phyloP scores from a whole-genome alignment of 2,113 vertebrate genomes.

The Anhinga rufa region DNA sequence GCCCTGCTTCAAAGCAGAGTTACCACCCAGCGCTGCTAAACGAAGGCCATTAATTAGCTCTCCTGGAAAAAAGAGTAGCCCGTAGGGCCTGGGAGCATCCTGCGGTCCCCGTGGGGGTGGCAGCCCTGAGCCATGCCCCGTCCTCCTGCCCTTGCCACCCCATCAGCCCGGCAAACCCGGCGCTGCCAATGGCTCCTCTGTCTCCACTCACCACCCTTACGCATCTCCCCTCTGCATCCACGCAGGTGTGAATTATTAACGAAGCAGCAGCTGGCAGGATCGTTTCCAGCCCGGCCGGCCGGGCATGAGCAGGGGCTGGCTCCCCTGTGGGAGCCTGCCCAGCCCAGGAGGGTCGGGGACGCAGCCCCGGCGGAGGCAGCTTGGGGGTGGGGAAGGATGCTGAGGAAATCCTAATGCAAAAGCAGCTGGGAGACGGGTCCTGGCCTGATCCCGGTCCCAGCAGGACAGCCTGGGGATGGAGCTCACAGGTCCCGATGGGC shows the following conservation, averaged over 20 bases:
- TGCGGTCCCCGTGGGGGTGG: fast-evolving
- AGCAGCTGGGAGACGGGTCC: neutral
- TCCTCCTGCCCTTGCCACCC: neutral
- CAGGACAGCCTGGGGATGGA: neutral
- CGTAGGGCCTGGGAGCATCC: neutral
- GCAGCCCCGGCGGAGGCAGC: fast-evolving
- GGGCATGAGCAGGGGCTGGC: neutral
- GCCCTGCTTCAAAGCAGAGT: neutral
- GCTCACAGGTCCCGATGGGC: neutral
- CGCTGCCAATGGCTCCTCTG: neutral
- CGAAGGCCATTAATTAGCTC: neutral
- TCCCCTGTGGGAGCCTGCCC: fast-evolving
- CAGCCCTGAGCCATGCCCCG: fast-evolving
- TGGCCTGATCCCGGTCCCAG: neutral
- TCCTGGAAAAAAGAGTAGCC: neutral
- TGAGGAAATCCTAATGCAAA: neutral
- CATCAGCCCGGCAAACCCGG: fast-evolving
- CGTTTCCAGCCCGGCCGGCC: neutral
- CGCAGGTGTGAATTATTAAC: neutral
- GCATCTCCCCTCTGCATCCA: neutral
- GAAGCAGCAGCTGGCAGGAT: neutral
- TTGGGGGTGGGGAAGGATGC: neutral
- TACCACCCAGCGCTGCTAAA: neutral
- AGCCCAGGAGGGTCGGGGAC: fast-evolving
- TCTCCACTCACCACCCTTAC: neutral